Percentiles rank a stretch among this genome's conserved stretches.
These are phyloP conservation scores for Notechis scutatus DNA, from an alignment of 2,113 vertebrate genomes.

Conservation along the genomic window DNA sequence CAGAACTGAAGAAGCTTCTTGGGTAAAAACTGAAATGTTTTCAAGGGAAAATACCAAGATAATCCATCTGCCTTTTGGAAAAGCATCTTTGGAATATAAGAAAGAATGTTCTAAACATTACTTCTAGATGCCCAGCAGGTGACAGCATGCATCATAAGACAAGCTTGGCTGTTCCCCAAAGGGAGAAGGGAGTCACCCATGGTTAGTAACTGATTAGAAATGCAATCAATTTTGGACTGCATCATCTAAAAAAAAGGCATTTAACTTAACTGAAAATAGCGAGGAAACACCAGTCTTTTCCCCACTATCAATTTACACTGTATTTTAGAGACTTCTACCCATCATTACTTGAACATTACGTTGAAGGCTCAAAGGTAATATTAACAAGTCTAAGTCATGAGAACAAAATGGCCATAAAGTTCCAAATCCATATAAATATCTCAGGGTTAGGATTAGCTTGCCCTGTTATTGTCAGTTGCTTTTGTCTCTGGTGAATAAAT, in stretches of 20 bases:
- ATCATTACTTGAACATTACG: background rate
- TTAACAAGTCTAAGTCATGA: background rate
- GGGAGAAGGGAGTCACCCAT: background rate
- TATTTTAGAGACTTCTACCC: background rate
- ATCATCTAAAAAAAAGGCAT: background rate
- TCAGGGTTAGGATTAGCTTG: background rate
- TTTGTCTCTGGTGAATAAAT: background rate
- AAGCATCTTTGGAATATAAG: background rate
- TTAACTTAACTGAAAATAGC: background rate
- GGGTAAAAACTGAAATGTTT: background rate
- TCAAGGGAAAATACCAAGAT: background rate
- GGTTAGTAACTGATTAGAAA: background rate
- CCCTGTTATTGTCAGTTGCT: background rate
- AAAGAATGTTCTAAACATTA: background rate
- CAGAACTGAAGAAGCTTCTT: background rate
- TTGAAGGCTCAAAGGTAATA: background rate
- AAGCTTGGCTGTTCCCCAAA: background rate
- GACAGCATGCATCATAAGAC: background rate
- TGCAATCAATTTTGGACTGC: background rate
- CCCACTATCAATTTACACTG: background rate
- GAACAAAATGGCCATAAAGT: background rate
- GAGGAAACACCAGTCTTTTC: background rate
- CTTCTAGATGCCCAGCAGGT: background rate
- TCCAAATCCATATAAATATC: background rate
- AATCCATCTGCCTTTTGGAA: background rate